A percentile compares a stretch with the other conserved stretches of the same genome.
phyloP scores from a whole-genome alignment of 92 coral and sea anemone genomes.

The Umimayanthus kanabou region DNA sequence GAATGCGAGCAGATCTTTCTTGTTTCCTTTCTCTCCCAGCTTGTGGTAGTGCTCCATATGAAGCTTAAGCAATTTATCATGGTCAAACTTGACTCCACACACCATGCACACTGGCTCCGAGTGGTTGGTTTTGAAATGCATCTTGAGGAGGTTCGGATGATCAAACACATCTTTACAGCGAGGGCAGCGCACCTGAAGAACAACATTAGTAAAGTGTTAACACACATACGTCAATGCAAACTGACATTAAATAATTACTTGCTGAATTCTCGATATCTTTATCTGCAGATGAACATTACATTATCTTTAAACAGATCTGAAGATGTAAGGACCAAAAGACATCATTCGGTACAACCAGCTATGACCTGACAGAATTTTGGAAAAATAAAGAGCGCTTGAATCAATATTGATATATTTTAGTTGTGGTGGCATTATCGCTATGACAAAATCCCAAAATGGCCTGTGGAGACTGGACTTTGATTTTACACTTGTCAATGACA shows the following conservation, averaged over 20 bases:
- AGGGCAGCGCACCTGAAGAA: conserved; percentile 75
- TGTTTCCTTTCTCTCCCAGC: conserved; percentile 60
- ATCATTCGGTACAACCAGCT: no score
- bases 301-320: no score
- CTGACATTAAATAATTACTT: no score
- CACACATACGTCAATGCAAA: background rate
- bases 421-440: no score
- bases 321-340: no score
- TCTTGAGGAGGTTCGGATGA: conserved; percentile 64
- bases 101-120: conserved; percentile 82
- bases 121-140: conserved; percentile 73
- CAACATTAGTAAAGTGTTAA: background rate
- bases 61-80: conserved; percentile 80
- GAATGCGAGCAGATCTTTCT: conserved; percentile 18
- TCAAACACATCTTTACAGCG: conserved; percentile 83
- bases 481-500: no score
- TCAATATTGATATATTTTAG: no score
- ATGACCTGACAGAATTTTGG: no score
- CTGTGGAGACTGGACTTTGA: no score
- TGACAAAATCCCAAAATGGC: no score
- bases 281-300: background rate
- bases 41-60: conserved; percentile 92
- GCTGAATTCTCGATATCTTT: no score
- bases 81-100: conserved; percentile 88
- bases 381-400: no score